Evolutionary conservation across 2,888 invertebrate genomes (phyloP).

Genomic region (Laspeyria flexula): DNA sequence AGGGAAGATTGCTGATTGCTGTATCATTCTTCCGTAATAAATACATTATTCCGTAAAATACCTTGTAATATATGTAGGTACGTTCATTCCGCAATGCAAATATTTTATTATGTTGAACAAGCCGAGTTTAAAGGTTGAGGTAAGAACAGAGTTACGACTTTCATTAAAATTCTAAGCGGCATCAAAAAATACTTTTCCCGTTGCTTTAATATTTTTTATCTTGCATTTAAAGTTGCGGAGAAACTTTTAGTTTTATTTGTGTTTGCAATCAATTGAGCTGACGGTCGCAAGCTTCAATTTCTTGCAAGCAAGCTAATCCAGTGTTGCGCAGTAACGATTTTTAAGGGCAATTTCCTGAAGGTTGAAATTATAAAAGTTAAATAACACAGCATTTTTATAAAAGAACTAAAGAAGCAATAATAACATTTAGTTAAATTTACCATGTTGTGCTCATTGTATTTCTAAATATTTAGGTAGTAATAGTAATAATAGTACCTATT

Average conservation of each 20-base stretch:
- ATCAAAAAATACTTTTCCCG: constrained; percentile 19
- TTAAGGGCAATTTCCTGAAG: background rate
- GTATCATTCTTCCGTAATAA: too few relatives aligned
- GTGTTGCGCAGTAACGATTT: background rate
- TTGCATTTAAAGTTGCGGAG: background rate
- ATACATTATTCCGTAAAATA: too few relatives aligned
- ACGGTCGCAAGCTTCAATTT: background rate
- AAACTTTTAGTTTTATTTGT: constrained; percentile 9
- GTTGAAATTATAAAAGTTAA: background rate
- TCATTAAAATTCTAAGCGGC: constrained; percentile 31
- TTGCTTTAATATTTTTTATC: constrained; percentile 10
- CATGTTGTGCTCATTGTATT: too few relatives aligned
- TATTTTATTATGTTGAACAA: constrained; percentile 5
- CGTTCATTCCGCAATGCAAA: background rate
- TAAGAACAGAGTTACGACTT: constrained; percentile 24
- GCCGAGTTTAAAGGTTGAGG: constrained; percentile 7
- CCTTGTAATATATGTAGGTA: background rate
- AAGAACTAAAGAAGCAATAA: too few relatives aligned
- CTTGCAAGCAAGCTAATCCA: background rate
- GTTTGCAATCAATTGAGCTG: constrained; percentile 9
- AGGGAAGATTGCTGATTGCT: too few relatives aligned
- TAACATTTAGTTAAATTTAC: too few relatives aligned
- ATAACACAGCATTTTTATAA: background rate
- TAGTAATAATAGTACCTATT: too few relatives aligned
- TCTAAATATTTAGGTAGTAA: too few relatives aligned